Evolutionary conservation across 2,888 invertebrate genomes (phyloP), one percentile per base, ranked within the genome.

Genomic region (Protodeltote pygarga): DNA sequence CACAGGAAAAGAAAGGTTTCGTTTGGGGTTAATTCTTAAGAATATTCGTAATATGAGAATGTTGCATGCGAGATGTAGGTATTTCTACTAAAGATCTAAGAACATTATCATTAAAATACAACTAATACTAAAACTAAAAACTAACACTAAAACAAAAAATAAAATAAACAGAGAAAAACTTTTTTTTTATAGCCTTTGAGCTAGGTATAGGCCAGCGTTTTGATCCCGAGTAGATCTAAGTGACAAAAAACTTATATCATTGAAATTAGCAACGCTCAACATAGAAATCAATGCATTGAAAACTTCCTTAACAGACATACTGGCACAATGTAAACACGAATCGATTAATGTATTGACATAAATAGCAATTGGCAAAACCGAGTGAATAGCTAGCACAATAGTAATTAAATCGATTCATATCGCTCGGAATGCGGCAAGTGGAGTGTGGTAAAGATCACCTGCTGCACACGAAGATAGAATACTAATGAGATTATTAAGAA

Each of bases 361-460:
- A 50, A 67, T 51, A 51, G 35, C 31, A 39, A 62, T 46, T 32
- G 33, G 51, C 51, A 65, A 61, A 58, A 71, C 54, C 63, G 25
- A 70, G 57, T 50, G 38, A 52, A 42, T 45, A 66, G 44, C 42
- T 51, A 65, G 47, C 33, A 70, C 63, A 68, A 55, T 51, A 40
- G 54, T 65, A 61, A 71, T 75, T 70, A 70, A 68, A 53, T 65
- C 63, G 61, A 75, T 62, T 71, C 63, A 69, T 71, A 70, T 68
- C 59, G 40, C 19, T 21, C 53, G 77, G 81, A 79, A 84, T 83
- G 83, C 65, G 61, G 58, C 68, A 76, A 79, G 69, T 80, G 65
- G 79, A 75, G 76, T 79, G 76, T 54, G 71, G 71, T 71, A 75
- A 76, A 81, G 78, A 82, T 79, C 79, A 81, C 71, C 71, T 79